phyloP scores from a whole-genome alignment of 2,797 vertebrate genomes.

The Hippoglossus hippoglossus region DNA sequence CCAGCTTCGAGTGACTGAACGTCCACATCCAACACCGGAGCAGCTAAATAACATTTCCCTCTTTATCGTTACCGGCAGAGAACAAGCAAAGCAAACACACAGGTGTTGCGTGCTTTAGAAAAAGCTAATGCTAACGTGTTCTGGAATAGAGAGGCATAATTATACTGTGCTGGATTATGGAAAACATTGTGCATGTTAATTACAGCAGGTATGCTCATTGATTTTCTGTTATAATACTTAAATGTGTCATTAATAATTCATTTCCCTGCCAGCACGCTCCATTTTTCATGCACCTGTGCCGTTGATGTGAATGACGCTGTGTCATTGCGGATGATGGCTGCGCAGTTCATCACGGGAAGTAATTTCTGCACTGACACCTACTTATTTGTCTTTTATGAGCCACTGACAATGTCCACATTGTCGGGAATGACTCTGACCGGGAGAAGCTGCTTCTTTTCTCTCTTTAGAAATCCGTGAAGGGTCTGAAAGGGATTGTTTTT shows the following conservation, averaged over 20 bases:
- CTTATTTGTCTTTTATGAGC: constrained; percentile 80
- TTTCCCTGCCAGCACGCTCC: constrained; percentile 81
- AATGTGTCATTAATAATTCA: constrained; percentile 91
- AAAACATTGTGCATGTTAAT: constrained; percentile 88
- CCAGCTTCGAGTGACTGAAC: constrained; percentile 63
- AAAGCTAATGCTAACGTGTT: constrained; percentile 86
- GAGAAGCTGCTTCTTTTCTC: neutral
- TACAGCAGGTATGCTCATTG: constrained; percentile 88
- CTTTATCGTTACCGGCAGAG: constrained; percentile 75
- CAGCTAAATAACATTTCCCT: constrained; percentile 72
- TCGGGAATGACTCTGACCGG: constrained; percentile 49
- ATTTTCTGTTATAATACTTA: constrained; percentile 90
- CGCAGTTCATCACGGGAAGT: constrained; percentile 73
- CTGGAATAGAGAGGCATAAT: constrained; percentile 88
- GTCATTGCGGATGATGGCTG: constrained; percentile 72
- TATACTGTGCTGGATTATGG: constrained; percentile 86
- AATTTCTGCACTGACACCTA: constrained; percentile 72
- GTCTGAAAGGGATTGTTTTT: constrained; percentile 23
- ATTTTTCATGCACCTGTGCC: constrained; percentile 88
- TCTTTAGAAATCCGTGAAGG: constrained; percentile 19
- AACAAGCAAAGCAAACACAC: constrained; percentile 86
- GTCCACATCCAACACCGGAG: constrained; percentile 55
- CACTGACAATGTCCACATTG: constrained; percentile 67
- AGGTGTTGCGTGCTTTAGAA: constrained; percentile 87
- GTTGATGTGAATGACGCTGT: constrained; percentile 81